Percentiles rank a stretch among this genome's conserved stretches.
Conservation (phyloP, 2,888 invertebrate genomes). For the Caenorhabditis sinica region DNA sequence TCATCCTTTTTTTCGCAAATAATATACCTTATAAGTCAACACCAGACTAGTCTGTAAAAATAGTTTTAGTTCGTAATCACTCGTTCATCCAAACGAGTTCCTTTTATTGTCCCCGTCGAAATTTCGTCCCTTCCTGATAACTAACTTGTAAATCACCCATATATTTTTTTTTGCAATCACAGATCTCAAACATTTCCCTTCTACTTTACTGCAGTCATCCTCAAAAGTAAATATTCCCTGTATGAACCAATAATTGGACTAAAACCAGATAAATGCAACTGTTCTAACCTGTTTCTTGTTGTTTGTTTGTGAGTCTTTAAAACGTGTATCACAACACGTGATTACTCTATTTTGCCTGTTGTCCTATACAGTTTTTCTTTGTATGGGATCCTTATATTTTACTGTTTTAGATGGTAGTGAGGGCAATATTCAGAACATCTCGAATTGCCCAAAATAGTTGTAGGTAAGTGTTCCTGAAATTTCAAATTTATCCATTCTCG, state of each 20-base stretch:
- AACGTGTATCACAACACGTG: conserved; percentile 26
- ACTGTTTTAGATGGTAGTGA: conserved; percentile 42
- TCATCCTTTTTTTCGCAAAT: neutral
- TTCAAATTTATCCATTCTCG: neutral
- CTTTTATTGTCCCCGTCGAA: conserved; percentile 9
- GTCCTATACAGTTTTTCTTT: neutral
- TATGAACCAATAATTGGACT: conserved; percentile 52
- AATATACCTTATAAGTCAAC: conserved; percentile 2
- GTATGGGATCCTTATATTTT: neutral
- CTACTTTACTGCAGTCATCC: neutral
- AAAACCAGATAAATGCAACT: conserved; percentile 33
- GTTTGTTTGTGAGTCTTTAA: neutral
- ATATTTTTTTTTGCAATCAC: conserved; percentile 35
- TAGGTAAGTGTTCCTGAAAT: conserved; percentile 2
- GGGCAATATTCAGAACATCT: conserved; percentile 6
- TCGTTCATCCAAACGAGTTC: conserved; percentile 13
- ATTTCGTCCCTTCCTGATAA: conserved; percentile 1
- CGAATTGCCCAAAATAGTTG: conserved; percentile 15
- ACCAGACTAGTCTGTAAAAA: conserved; percentile 49
- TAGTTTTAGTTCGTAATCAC: conserved; percentile 26
- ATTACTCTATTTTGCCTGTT: conserved; percentile 6
- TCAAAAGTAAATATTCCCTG: conserved; percentile 12
- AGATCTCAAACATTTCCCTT: conserved; percentile 29
- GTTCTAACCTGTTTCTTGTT: conserved; percentile 24
- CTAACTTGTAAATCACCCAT: conserved; percentile 48